Percentiles rank a stretch among this genome's conserved stretches.
Evolutionary conservation across 1,140 invertebrate species (phyloP).

Genomic region (Leptoteleia sp.): DNA sequence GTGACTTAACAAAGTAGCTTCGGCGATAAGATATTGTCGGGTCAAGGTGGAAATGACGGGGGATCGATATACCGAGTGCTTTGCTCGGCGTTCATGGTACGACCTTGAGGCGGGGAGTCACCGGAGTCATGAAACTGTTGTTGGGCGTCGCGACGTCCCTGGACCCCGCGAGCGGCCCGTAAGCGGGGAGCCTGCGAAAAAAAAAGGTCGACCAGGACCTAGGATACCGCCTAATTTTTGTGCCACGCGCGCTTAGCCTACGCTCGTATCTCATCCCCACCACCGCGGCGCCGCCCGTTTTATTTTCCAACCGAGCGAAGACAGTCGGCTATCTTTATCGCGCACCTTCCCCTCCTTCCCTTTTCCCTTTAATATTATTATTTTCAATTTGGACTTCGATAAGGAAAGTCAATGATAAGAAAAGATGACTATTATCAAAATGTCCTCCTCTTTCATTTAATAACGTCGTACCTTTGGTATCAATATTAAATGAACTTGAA

Average conservation of each 20-base stretch:
- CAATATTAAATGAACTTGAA: no score
- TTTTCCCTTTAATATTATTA: no score
- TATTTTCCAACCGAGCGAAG: no score
- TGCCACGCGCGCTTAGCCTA: neutral
- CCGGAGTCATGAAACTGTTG: constrained; percentile 39
- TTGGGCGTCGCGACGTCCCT: no score
- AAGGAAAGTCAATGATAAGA: no score
- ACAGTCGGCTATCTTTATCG: no score
- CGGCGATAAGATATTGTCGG: constrained; percentile 63
- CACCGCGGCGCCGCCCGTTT: no score
- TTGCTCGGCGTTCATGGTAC: constrained; percentile 58
- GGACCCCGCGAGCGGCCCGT: constrained; percentile 12
- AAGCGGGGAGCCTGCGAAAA: neutral
- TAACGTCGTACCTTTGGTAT: no score
- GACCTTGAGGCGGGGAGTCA: constrained; percentile 58
- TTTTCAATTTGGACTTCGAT: no score
- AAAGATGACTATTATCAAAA: no score
- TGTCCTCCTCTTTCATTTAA: no score
- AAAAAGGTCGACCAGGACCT: constrained; percentile 43
- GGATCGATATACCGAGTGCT: constrained; percentile 63
- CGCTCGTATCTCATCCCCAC: constrained; percentile 3
- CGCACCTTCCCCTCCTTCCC: no score
- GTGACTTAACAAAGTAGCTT: constrained; percentile 58
- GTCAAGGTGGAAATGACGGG: constrained; percentile 66
- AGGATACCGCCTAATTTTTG: constrained; percentile 27